phyloP scores from a whole-genome alignment of 2,113 vertebrate species.

The Podocnemis expansa region DNA sequence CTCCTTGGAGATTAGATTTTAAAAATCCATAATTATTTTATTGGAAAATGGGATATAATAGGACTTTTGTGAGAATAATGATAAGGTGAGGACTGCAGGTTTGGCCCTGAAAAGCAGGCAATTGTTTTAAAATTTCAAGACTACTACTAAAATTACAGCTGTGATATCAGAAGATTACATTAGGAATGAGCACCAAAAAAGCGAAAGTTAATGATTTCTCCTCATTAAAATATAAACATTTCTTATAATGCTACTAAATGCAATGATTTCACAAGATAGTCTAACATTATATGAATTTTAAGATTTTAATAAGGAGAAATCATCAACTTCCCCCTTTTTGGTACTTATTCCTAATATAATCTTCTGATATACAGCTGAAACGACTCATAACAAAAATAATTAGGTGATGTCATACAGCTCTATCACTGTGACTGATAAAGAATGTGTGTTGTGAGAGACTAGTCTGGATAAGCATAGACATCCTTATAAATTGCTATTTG shows the following conservation, averaged over 20 bases:
- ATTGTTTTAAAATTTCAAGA: background rate
- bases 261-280: background rate
- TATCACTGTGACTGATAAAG: background rate
- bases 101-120: background rate
- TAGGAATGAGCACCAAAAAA: background rate
- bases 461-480: background rate
- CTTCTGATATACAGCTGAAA: no score
- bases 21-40: background rate
- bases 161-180: background rate
- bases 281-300: no score
- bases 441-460: background rate
- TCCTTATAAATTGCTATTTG: background rate
- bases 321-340: no score
- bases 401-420: background rate
- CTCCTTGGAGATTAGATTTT: background rate
- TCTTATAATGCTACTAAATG: background rate
- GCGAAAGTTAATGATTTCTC: background rate
- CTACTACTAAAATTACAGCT: background rate
- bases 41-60: background rate
- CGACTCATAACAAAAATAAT: background rate
- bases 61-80: background rate
- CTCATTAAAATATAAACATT: background rate
- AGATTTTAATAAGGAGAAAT: no score
- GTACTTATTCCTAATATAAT: no score
- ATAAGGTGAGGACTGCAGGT: background rate